A percentile compares a stretch with the other conserved stretches of the same genome.
Evolutionary conservation across 2,888 invertebrate genomes (phyloP).

Genomic region (Nineta flava): DNA sequence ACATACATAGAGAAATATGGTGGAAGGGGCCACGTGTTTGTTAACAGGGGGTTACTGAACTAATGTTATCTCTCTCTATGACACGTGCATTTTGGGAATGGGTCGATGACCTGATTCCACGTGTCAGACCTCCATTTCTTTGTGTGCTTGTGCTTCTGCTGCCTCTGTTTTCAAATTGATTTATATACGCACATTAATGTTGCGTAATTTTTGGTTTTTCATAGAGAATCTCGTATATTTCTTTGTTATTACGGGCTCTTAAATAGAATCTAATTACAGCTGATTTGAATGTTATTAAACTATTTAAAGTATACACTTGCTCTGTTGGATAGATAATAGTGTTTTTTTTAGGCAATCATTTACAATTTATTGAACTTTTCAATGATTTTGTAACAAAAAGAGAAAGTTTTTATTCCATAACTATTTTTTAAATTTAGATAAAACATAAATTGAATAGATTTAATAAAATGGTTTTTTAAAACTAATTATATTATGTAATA

Average conservation of each 20-base stretch:
- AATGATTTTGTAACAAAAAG: not conserved
- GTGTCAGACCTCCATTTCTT: slow-evolving; percentile 12
- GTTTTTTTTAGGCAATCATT: not conserved
- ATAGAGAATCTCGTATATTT: not conserved
- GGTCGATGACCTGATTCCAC: slow-evolving; percentile 22
- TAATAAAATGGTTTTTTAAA: no score
- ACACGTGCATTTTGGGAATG: slow-evolving; percentile 17
- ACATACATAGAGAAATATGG: not conserved
- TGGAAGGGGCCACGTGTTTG: slow-evolving; percentile 6
- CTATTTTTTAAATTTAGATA: not conserved
- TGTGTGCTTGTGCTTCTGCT: not conserved
- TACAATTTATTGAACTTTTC: not conserved
- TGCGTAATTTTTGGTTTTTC: slow-evolving; percentile 1
- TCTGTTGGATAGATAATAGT: not conserved
- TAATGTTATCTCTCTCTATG: slow-evolving; percentile 15
- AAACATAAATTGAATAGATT: not conserved
- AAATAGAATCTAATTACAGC: not conserved
- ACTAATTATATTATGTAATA: not conserved
- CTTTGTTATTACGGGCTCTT: not conserved
- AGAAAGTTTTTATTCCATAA: no score
- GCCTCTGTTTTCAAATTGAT: not conserved
- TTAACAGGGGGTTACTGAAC: slow-evolving; percentile 13
- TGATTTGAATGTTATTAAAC: not conserved
- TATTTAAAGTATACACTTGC: not conserved
- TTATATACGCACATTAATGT: slow-evolving; percentile 1